These are phyloP conservation scores for Myotis vivesi DNA, from an alignment of 2,797 vertebrate genomes.

Conservation along the genomic window DNA sequence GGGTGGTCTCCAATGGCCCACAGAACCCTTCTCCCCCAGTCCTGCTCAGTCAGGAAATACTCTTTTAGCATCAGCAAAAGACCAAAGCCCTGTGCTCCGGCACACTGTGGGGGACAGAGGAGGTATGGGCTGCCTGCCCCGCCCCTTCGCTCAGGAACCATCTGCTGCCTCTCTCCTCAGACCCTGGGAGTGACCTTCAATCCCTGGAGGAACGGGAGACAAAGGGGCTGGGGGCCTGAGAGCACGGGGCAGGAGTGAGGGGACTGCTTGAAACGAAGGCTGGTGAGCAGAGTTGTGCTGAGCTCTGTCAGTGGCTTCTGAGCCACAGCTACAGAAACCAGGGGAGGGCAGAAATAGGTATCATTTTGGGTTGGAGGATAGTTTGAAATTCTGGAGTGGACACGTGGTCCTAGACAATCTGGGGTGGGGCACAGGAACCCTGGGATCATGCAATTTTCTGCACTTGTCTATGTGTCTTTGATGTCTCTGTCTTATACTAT, in stretches of 20 bases:
- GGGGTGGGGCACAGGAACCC: conserved; percentile 18
- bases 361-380: background rate
- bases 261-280: background rate
- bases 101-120: background rate
- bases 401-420: background rate
- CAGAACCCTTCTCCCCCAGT: background rate
- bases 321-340: background rate
- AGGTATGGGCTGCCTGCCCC: background rate
- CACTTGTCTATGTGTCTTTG: background rate
- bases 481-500: background rate
- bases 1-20: background rate
- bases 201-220: conserved; percentile 40
- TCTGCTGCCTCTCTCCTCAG: conserved; percentile 64
- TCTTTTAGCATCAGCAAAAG: conserved; percentile 31
- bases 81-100: background rate
- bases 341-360: background rate
- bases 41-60: conserved; percentile 45
- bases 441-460: background rate
- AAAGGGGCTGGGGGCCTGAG: conserved; percentile 34
- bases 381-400: conserved; percentile 21
- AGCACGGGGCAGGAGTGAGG: background rate
- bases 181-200: conserved; percentile 48
- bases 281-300: background rate
- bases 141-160: conserved; percentile 52
- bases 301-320: background rate